Base-by-base conservation (phyloP, 2,797 vertebrate species). In the Acridotheres tristis region DNA sequence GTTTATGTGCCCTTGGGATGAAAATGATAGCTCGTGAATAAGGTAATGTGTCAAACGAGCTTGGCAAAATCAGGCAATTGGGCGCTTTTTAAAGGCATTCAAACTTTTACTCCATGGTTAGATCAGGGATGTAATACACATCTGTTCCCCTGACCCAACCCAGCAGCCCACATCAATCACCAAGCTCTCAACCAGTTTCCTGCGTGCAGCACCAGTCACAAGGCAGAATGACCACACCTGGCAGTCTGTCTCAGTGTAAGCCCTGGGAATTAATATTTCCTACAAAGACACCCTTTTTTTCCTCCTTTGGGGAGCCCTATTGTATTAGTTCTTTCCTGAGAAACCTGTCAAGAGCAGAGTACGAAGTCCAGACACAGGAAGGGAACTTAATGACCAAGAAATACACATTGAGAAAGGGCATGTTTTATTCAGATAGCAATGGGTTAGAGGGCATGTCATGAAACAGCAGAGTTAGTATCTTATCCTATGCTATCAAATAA, bases 91-190 rank as follows among this genome's bases (percentile, higher is more conserved):
- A 89, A 91, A 96, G 72, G 65, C 89, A 85, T 21, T 36, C 73
- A 71, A 96, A 96, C 80, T 96, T 92, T 88, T 96, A 93, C 82
- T 93, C 50, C 1, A 4, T 5, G 65, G 89, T 96, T 95, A 94
- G 91, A 94, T 94, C 61, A 93, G 59, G 80, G 59, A 67, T 65
- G 40, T 85, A 82, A 92, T 48, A 54, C 71, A 87, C 83, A 89
- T 94, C 92, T 97, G 94, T 94, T 96, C 81, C 76, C 54, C 91
- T 96, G 96, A 96, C 89, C 90, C 86, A 85, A 85, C 94, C 84
- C 93, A 96, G 85, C 81, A 96, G 87, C 77, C 85, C 82, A 88
- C 59, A 92, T 96, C 75, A 61, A 67, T 93, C 55, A 47, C 53
- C 66, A 57, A 88, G 54, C 48, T 86, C 45, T 90, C 88, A 93